Evolutionary conservation across 2,797 vertebrate species (phyloP).

Genomic region (Mionectes olivaceus): DNA sequence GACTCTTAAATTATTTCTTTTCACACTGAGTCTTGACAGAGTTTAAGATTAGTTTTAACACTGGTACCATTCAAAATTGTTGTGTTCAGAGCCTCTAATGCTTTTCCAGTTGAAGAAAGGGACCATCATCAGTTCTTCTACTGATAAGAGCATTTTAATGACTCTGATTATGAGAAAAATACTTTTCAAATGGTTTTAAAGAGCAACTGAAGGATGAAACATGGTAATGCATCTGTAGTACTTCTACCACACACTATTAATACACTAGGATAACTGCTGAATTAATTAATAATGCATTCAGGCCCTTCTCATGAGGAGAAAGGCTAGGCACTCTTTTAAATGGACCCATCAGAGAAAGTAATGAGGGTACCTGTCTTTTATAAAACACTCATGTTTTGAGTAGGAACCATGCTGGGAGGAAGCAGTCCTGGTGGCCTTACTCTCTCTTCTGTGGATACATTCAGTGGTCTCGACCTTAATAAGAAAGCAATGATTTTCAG

Average conservation of each 20-base stretch:
- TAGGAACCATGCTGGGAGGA: neutral
- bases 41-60: neutral
- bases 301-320: neutral
- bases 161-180: slow-evolving; percentile 1
- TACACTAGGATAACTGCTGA: neutral
- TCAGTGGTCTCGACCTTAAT: neutral
- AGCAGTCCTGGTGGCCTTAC: neutral
- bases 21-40: neutral
- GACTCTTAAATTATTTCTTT: neutral
- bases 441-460: neutral
- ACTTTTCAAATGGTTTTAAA: slow-evolving; percentile 8
- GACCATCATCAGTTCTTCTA: neutral
- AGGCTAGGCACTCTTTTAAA: neutral
- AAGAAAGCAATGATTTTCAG: neutral
- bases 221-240: neutral
- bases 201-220: neutral
- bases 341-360: neutral
- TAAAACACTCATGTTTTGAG: neutral
- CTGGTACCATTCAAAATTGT: neutral
- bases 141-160: slow-evolving; percentile 24
- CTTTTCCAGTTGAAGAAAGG: neutral
- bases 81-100: neutral
- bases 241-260: neutral
- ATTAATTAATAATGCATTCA: slow-evolving; percentile 23
- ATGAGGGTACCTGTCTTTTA: neutral